These are phyloP conservation scores for Hyphantria cunea DNA, from an alignment of 1,140 invertebrate species.

Conservation along the genomic window DNA sequence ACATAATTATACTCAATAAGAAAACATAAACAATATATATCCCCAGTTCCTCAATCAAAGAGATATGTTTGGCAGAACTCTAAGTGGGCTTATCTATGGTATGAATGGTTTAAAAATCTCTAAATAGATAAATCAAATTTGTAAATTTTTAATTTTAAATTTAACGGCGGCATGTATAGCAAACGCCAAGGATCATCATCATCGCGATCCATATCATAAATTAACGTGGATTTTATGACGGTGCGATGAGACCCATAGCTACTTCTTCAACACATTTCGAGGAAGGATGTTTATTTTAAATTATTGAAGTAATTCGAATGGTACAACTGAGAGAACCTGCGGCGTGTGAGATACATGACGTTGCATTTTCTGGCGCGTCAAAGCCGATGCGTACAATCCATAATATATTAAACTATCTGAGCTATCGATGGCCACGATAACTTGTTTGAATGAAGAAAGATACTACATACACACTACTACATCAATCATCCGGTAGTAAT, in stretches of 20 bases:
- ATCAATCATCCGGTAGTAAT: conserved; percentile 69
- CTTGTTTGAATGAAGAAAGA: conserved; percentile 61
- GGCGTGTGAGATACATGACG: conserved; percentile 58
- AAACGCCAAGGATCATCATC: conserved; percentile 8
- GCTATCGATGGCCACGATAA: conserved; percentile 65
- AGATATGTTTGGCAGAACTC: no score
- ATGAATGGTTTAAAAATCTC: no score
- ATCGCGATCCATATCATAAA: conserved; percentile 53
- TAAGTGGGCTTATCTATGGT: no score
- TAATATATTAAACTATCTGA: conserved; percentile 65
- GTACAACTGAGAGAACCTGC: conserved; percentile 31
- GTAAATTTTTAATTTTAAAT: not conserved
- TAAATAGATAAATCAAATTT: no score
- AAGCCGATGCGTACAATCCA: conserved; percentile 36
- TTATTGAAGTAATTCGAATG: conserved; percentile 55
- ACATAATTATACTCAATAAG: no score
- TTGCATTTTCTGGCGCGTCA: conserved; percentile 53
- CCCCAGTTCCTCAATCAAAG: no score
- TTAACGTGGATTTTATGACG: conserved; percentile 51
- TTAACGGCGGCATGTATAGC: conserved; percentile 19
- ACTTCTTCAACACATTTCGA: conserved; percentile 48
- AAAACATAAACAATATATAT: no score
- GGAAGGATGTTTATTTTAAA: conserved; percentile 69
- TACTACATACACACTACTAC: conserved; percentile 44
- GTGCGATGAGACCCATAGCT: conserved; percentile 46